These are phyloP conservation scores for Cerastis rubricosa DNA, from an alignment of 2,888 invertebrate genomes.

Conservation along the genomic window DNA sequence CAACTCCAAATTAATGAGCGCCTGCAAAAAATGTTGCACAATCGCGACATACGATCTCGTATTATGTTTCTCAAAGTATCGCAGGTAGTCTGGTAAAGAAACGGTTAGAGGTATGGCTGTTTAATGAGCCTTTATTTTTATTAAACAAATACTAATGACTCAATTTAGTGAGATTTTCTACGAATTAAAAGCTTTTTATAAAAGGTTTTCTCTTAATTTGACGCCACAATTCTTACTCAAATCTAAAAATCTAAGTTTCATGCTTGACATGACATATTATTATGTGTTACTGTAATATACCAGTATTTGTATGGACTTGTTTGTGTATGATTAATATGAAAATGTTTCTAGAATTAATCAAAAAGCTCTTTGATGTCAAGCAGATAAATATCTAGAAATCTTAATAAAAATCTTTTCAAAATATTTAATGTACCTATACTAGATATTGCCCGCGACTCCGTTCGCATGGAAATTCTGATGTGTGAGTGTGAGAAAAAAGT, in stretches of 20 bases:
- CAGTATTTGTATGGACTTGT: neutral
- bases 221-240: neutral
- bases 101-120: neutral
- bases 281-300: neutral
- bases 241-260: neutral
- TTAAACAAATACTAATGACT: neutral
- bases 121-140: neutral
- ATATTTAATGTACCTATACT: too few relatives aligned
- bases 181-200: neutral
- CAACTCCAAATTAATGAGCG: conserved; percentile 89
- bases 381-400: neutral
- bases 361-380: neutral
- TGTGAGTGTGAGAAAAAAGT: too few relatives aligned
- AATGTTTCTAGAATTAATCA: neutral
- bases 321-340: too few relatives aligned
- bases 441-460: too few relatives aligned
- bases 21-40: conserved; percentile 88
- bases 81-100: conserved; percentile 45
- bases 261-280: neutral
- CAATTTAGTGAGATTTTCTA: neutral
- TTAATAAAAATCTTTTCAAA: neutral
- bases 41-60: conserved; percentile 87
- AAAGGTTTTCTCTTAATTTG: neutral
- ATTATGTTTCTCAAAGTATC: conserved; percentile 78
- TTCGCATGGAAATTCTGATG: too few relatives aligned